Evolutionary conservation across 2,888 invertebrate genomes (phyloP), one percentile per base, ranked within the genome.

Genomic region (Cataglyphis livida): DNA sequence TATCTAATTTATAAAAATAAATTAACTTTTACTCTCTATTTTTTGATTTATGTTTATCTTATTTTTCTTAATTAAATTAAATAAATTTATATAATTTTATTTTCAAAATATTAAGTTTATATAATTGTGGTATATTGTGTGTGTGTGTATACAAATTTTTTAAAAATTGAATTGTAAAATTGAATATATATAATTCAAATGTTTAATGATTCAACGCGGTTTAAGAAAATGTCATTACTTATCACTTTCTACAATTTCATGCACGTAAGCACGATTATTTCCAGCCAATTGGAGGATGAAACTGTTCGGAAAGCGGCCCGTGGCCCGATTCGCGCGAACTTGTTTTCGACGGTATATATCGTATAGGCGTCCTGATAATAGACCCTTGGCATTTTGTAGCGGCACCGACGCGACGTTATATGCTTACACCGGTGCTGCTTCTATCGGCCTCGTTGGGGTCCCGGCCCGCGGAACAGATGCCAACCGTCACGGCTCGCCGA

Each of bases 401-500:
- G 73, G 83, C 84, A 70, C 64, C 76, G 57, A 76, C 62, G 62
- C 57, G 74, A 68, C 85, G 83, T 86, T 88, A 84, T 87, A 83
- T 70, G 83, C 79, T 88, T 62, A 62, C 83, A 84, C 66, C 61
- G 82, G 81, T 78, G 81, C 54, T 84, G 88, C 68, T 85, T 84
- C 87, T 78, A 81, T 61, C 85, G 81, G 74, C 78, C 84, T 89
- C 81, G 90, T 87, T 90, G 90, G 89, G 90, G 86, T 90, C 87
- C 87, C 87, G 85, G 85, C 84, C 89, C 89, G 87, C 90, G 91
- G 92, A 94, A 93, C 94, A 94, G 94, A 94, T 94, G 94, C 94
- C 93, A 93, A 92, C 91, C 94, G 94, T 94, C 93, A 94, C 94
- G 94, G 94, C 93, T 93, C 94, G 94, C 92, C 93, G 94, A 92